Evolutionary conservation across 2,797 vertebrate genomes (phyloP), one percentile per base, ranked within the genome.

Genomic region (Myioborus melanocephalus): DNA sequence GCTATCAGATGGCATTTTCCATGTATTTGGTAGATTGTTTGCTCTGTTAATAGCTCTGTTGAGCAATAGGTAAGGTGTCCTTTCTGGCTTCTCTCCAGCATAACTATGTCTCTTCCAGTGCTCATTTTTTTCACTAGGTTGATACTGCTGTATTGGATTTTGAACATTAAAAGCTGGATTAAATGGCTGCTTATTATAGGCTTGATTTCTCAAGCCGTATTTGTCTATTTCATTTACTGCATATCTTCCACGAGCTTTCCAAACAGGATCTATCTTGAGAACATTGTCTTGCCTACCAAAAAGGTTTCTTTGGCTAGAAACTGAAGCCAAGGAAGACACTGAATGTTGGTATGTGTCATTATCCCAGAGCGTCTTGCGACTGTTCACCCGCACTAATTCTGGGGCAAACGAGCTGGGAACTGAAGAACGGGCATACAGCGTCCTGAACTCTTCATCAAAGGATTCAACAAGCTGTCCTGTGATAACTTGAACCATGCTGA

Each of bases 401-500:
- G 97, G 97, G 14, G 97, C 97, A 78, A 98, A 98, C 14, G 98
- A 96, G 73, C 96, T 97, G 55, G 99, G 99, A 66, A 98, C 96
- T 35, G 96, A 98, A 7, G 99, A 99, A 37, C 98, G 98, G 35
- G 99, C 99, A 1, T 98, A 99, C 12, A 99, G 98, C 1, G 98
- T 99, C 87, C 99, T 98, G 93, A 99, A 99, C 97, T 99, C 99
- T 94, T 99, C 99, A 65, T 99, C 99, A 16, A 99, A 99, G 21
- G 98, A 98, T 95, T 99, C 98, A 41, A 99, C 99, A 61, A 99
- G 98, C 60, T 98, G 98, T 73, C 99, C 99, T 50, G 98, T 99
- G 96, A 99, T 99, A 71, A 99, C 97, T 91, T 99, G 99, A 73
- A 99, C 98, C 99, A 99, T 99, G 95, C 99, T 99, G 96, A 99